Base-by-base conservation (phyloP, 2,888 invertebrate species). In the Dastarcus helophoroides region DNA sequence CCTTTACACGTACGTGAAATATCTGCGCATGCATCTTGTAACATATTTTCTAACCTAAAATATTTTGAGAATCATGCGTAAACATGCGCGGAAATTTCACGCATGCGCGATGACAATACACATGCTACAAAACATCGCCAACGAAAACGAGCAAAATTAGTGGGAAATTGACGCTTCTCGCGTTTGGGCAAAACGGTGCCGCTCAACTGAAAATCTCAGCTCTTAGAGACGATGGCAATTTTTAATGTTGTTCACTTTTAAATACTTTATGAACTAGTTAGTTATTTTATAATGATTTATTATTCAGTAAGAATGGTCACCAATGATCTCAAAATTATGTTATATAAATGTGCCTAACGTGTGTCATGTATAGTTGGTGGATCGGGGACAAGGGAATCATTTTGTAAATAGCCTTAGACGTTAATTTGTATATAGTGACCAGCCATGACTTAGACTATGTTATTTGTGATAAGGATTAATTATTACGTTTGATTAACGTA, bases 311-410 rank as follows among this genome's bases (percentile, higher is more conserved):
- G n/a, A n/a, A n/a, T 50, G 51, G 50, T 53, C 51, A 47, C 51
- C 47, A 50, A 48, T 55, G 57, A 57, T 57, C 57, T 57, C 56
- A 56, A 55, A 56, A 55, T 56, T 56, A 37, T 43, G 44, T 21
- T 44, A 38, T 49, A 41, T 46, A 46, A 50, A 47, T 51, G 50
- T 45, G 47, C 43, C 48, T 41, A 44, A 39, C 35, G 42, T 42
- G 17, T 33, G 44, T 38, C 37, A 38, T 48, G 44, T 43, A 47
- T 32, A 44, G 41, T 44, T 48, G 41, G 42, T 38, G 39, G 44
- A 48, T 44, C 41, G n/a, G 30, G 33, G 35, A 35, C 37, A 39
- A 36, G 42, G 43, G 42, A 42, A 41, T 37, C 37, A 43, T 39
- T 42, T 37, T 56, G 56, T 56, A 56, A 44, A 56, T 56, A 54